These are phyloP conservation scores for Lasioglossum albipes DNA, from an alignment of 1,140 invertebrate species.

Conservation along the genomic window DNA sequence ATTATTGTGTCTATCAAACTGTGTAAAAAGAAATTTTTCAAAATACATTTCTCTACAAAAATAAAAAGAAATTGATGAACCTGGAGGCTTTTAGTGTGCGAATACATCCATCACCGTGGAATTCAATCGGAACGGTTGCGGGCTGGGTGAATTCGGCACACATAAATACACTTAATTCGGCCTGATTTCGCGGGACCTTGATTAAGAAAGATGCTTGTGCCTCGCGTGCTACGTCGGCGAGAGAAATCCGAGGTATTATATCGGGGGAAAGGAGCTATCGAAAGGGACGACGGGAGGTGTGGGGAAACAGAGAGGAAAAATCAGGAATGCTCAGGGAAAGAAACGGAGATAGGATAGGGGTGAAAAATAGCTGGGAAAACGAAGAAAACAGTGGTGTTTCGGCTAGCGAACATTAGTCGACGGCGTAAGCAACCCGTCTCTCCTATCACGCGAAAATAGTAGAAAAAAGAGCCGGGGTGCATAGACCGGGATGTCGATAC, in stretches of 20 bases:
- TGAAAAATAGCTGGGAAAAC: slow-evolving; percentile 45
- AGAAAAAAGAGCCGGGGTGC: slow-evolving; percentile 37
- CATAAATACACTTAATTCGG: neutral
- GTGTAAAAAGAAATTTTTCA: too few relatives aligned
- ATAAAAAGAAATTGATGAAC: too few relatives aligned
- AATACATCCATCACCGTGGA: too few relatives aligned
- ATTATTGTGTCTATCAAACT: too few relatives aligned
- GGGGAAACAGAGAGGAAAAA: neutral
- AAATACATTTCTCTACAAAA: too few relatives aligned
- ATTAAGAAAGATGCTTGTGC: neutral
- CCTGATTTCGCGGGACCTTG: neutral
- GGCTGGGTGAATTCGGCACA: too few relatives aligned
- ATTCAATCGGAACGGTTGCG: too few relatives aligned
- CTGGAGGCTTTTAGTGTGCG: too few relatives aligned
- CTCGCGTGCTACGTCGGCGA: neutral
- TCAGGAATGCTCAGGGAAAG: neutral
- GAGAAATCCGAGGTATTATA: neutral
- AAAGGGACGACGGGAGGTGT: neutral
- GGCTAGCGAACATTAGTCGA: slow-evolving; percentile 48
- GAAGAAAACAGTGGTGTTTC: slow-evolving; percentile 36
- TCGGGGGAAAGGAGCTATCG: neutral
- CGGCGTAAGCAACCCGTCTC: slow-evolving; percentile 49
- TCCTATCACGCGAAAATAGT: slow-evolving; percentile 43
- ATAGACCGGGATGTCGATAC: slow-evolving; percentile 46
- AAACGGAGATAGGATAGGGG: neutral